Evolutionary conservation across 2,113 vertebrate genomes (phyloP).

Genomic region (Dasyornis broadbenti): DNA sequence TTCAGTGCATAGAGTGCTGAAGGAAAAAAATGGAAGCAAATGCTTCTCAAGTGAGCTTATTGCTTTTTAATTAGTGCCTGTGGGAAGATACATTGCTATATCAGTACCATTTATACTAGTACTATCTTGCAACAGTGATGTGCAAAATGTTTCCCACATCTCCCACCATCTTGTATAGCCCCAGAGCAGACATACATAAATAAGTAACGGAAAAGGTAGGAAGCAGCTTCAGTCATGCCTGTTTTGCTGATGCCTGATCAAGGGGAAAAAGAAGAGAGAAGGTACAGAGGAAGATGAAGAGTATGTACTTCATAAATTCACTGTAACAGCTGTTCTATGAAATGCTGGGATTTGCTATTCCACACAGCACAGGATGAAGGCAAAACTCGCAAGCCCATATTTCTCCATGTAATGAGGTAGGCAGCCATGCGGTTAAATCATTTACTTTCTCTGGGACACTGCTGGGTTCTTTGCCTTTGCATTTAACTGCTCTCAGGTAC

Average conservation of each 20-base stretch:
- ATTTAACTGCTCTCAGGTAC: background rate
- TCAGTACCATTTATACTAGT: slow-evolving; percentile 6
- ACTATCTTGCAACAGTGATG: slow-evolving; percentile 44
- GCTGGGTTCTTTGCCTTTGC: background rate
- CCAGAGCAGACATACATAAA: slow-evolving; percentile 58
- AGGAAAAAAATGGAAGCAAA: background rate
- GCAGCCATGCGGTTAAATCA: background rate
- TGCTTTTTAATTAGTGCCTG: slow-evolving; percentile 69
- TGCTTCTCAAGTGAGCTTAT: background rate
- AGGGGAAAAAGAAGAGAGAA: background rate
- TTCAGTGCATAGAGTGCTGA: background rate
- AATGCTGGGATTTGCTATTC: background rate
- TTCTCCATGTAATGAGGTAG: slow-evolving; percentile 37
- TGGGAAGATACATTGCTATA: slow-evolving; percentile 51
- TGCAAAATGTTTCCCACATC: slow-evolving; percentile 46
- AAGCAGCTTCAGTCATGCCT: slow-evolving; percentile 14
- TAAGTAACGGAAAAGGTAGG: slow-evolving; percentile 26
- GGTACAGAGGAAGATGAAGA: background rate
- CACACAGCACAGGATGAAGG: background rate
- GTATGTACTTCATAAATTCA: background rate
- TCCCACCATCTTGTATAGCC: slow-evolving; percentile 6
- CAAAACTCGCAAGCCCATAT: background rate
- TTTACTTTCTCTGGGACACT: slow-evolving; percentile 37
- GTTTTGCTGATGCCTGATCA: slow-evolving; percentile 1
- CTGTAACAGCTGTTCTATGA: background rate